Percentiles rank a stretch among this genome's conserved stretches.
Evolutionary conservation across 2,113 vertebrate genomes (phyloP).

Genomic region (Grallaria varia): DNA sequence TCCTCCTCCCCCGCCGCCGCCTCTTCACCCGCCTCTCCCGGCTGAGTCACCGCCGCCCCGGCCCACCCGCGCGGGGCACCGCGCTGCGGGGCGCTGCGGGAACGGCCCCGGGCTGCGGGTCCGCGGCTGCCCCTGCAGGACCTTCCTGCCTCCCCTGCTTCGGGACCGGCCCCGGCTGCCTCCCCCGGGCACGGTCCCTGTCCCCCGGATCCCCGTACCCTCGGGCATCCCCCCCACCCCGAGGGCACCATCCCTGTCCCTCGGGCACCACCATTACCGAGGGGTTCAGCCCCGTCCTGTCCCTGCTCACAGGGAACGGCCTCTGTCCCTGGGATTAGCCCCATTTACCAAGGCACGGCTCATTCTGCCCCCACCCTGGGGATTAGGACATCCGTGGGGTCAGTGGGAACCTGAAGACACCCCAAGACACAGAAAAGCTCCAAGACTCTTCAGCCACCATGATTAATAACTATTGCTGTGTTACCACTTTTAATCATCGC

Average conservation of each 20-base stretch:
- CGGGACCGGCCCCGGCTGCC: background rate
- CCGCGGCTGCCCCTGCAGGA: background rate
- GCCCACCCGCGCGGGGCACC: background rate
- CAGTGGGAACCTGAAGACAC: background rate
- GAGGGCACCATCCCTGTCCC: background rate
- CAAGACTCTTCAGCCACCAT: background rate
- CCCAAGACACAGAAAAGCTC: background rate
- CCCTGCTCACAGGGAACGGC: background rate
- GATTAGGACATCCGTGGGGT: background rate
- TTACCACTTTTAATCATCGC: background rate
- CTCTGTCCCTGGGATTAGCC: no score
- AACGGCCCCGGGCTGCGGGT: background rate
- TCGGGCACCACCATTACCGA: background rate
- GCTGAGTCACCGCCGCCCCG: slow-evolving; percentile 39
- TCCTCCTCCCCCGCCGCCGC: background rate
- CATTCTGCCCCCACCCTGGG: background rate
- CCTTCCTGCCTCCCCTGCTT: background rate
- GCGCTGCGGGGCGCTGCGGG: background rate
- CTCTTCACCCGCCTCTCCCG: background rate
- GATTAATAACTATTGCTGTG: background rate
- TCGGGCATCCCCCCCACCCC: background rate
- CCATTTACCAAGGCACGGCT: background rate
- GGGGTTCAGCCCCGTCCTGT: background rate
- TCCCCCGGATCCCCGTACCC: background rate
- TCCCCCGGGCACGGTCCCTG: background rate